Conservation (phyloP, 1,140 invertebrate genomes). For the Musca domestica region DNA sequence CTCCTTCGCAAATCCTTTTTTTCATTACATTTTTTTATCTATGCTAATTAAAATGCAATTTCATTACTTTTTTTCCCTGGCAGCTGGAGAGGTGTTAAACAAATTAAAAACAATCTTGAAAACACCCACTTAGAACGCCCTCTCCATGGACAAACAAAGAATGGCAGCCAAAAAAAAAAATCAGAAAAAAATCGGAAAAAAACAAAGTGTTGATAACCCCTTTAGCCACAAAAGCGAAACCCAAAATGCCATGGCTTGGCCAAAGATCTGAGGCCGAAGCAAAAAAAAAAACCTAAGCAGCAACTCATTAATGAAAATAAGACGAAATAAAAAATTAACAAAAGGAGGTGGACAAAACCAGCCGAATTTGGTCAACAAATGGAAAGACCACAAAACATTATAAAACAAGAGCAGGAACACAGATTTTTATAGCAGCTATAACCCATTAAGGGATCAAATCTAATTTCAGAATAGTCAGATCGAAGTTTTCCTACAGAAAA, state of each 20-base stretch:
- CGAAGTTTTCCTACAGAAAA: no score
- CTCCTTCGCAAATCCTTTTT: not conserved
- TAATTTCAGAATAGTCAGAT: no score
- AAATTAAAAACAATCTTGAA: constrained; percentile 13
- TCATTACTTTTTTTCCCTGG: no score
- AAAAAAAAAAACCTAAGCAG: no score
- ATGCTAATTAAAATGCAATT: constrained; percentile 4
- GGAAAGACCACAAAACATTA: constrained; percentile 2
- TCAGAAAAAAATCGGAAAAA: not conserved
- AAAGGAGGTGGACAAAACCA: not conserved
- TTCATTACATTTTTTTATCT: not conserved
- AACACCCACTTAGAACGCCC: constrained; percentile 16
- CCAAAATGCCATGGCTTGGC: no score
- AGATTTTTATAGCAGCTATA: no score
- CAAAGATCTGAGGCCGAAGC: no score
- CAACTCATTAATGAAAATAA: constrained; percentile 6
- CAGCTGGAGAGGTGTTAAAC: not conserved
- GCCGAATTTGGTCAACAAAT: not conserved
- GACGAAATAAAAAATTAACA: constrained; percentile 3
- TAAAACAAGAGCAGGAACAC: no score
- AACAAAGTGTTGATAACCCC: constrained; percentile 8
- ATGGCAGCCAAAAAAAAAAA: not conserved
- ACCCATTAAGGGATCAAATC: no score
- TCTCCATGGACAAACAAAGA: not conserved
- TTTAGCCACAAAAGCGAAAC: no score